Percentiles rank a stretch among this genome's conserved stretches.
phyloP scores from a whole-genome alignment of 92 coral and sea anemone genomes.

The Bergia puertoricense region DNA sequence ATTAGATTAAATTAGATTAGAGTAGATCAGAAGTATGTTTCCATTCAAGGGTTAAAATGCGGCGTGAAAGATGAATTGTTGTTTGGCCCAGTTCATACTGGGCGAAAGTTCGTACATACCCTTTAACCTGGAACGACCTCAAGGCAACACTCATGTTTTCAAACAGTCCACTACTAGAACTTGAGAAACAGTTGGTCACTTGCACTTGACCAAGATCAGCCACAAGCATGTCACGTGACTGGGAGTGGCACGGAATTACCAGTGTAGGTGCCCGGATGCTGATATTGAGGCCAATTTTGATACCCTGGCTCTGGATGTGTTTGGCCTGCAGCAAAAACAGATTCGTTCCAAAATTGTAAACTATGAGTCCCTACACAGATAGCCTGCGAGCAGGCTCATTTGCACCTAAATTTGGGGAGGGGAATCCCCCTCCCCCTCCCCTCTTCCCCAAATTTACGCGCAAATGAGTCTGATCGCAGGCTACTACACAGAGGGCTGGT shows the following conservation, averaged over 20 bases:
- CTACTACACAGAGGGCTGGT: neutral
- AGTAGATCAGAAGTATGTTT: no score
- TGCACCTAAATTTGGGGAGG: no score
- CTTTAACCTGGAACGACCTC: slow-evolving; percentile 75
- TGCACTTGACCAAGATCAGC: slow-evolving; percentile 88
- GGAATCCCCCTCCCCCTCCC: no score
- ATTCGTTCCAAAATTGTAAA: neutral
- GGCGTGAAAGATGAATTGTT: no score
- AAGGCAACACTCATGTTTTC: slow-evolving; percentile 76
- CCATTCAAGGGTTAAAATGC: no score
- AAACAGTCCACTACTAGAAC: slow-evolving; percentile 62
- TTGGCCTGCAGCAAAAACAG: slow-evolving; percentile 62
- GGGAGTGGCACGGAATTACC: slow-evolving; percentile 83
- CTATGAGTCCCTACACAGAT: neutral
- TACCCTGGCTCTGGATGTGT: slow-evolving; percentile 81
- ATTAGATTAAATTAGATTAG: no score
- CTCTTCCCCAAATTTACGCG: neutral
- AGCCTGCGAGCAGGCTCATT: no score
- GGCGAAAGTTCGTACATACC: slow-evolving; percentile 65
- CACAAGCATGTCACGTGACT: slow-evolving; percentile 81
- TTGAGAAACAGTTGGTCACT: slow-evolving; percentile 62
- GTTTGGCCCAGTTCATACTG: no score
- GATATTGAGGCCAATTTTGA: slow-evolving; percentile 81
- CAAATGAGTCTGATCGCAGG: no score
- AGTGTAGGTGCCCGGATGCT: slow-evolving; percentile 84